Percentiles rank a stretch among this genome's conserved stretches.
phyloP scores from a whole-genome alignment of 30 jellyfish, hydroid and myxozoan species.

The Aurelia aurita region DNA sequence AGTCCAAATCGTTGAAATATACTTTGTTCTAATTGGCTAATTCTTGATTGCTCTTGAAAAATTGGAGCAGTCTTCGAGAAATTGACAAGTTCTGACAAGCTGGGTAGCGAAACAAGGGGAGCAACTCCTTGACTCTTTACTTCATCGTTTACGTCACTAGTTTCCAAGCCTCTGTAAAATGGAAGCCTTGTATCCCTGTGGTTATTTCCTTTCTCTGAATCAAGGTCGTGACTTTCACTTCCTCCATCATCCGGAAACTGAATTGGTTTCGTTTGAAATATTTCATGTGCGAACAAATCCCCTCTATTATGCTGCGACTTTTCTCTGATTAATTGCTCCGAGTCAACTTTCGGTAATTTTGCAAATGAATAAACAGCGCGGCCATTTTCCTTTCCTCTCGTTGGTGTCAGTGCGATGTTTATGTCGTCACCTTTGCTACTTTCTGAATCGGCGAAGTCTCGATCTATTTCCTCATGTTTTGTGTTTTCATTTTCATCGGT shows the following conservation, averaged over 20 bases:
- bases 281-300: slow-evolving; percentile 12
- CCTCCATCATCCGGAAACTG: slow-evolving; percentile 22
- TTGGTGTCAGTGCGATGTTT: background rate
- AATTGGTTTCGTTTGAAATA: background rate
- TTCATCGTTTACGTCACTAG: slow-evolving; percentile 1
- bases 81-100: slow-evolving; percentile 51
- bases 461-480: background rate
- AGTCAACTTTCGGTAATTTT: background rate
- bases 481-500: background rate
- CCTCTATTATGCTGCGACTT: background rate
- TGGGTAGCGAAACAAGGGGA: slow-evolving; percentile 41
- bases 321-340: slow-evolving; percentile 4
- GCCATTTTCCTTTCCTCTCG: slow-evolving; percentile 2
- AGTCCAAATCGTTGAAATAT: slow-evolving; percentile 37
- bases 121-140: background rate
- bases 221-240: slow-evolving; percentile 12
- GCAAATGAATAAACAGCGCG: slow-evolving; percentile 35
- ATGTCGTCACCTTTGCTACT: slow-evolving; percentile 11
- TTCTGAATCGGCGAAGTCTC: background rate
- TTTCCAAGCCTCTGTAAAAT: slow-evolving; percentile 8
- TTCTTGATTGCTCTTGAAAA: slow-evolving; percentile 22
- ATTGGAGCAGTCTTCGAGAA: slow-evolving; percentile 26
- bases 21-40: slow-evolving; percentile 2
- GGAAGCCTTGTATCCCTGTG: slow-evolving; percentile 12
- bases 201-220: slow-evolving; percentile 19